Evolutionary conservation across 2,888 invertebrate genomes (phyloP).

Genomic region (Ceriagrion tenellum): DNA sequence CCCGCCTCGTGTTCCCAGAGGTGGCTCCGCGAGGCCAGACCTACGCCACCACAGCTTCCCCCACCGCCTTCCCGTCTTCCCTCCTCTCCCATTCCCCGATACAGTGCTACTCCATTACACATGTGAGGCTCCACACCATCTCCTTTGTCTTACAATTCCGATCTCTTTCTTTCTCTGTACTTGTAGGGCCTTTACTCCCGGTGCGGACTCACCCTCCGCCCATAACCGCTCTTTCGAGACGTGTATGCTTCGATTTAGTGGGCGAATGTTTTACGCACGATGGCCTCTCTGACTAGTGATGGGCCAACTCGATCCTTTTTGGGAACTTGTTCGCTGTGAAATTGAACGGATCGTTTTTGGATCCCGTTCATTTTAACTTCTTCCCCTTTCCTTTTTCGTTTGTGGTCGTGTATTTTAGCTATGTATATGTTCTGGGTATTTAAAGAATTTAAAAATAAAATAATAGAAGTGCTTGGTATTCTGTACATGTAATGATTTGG

Average conservation of each 20-base stretch:
- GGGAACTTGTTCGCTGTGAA: too few relatives aligned
- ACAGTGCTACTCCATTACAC: not conserved
- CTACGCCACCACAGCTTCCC: not conserved
- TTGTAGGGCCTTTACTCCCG: not conserved
- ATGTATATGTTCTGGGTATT: too few relatives aligned
- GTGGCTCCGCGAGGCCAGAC: not conserved
- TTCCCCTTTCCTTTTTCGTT: too few relatives aligned
- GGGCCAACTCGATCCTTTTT: not conserved
- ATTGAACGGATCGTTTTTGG: too few relatives aligned
- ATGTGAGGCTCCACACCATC: not conserved
- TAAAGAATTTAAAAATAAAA: too few relatives aligned
- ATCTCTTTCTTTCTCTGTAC: not conserved
- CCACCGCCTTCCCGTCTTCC: not conserved
- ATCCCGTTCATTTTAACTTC: too few relatives aligned
- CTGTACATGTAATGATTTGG: too few relatives aligned
- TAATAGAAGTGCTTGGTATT: too few relatives aligned
- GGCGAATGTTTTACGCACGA: not conserved
- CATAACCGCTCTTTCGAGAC: not conserved
- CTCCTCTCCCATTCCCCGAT: not conserved
- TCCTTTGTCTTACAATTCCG: not conserved
- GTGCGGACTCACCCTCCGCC: not conserved
- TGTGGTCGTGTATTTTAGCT: too few relatives aligned
- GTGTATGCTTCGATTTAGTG: slow-evolving; percentile 27
- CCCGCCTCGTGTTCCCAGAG: not conserved
- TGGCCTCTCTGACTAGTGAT: not conserved